These are phyloP conservation scores for Drosophila tristis DNA, from an alignment of 1,140 invertebrate genomes.

Conservation along the genomic window DNA sequence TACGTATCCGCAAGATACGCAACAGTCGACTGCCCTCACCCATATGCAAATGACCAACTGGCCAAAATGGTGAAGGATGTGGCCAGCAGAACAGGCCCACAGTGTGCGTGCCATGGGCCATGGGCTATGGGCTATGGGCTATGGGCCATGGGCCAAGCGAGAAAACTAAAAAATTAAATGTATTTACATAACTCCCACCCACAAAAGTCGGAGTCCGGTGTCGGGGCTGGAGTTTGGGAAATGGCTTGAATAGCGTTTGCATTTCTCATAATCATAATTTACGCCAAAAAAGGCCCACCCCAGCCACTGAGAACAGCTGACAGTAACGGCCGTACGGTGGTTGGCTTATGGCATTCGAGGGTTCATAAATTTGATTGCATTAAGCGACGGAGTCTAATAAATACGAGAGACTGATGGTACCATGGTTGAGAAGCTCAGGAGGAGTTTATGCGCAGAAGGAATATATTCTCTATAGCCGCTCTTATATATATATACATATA, in stretches of 20 bases:
- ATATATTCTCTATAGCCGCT: too few relatives aligned
- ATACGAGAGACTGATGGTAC: too few relatives aligned
- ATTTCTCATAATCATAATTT: conserved; percentile 82
- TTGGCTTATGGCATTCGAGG: conserved; percentile 4
- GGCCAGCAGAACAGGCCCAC: not conserved
- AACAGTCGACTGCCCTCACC: conserved; percentile 44
- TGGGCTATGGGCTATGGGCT: conserved; percentile 16
- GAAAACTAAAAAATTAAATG: conserved; percentile 67
- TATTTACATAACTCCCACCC: conserved; percentile 56
- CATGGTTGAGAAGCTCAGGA: too few relatives aligned
- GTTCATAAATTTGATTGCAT: not conserved
- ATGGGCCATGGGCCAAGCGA: conserved; percentile 28
- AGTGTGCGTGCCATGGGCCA: conserved; percentile 48
- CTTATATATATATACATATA: too few relatives aligned
- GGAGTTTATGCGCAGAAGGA: too few relatives aligned
- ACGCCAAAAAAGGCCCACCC: conserved; percentile 59
- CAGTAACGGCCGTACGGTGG: conserved; percentile 55
- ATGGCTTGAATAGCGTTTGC: conserved; percentile 74
- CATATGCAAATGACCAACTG: conserved; percentile 24
- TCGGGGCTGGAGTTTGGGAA: conserved; percentile 40
- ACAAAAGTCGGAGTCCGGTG: not conserved
- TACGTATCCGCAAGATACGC: conserved; percentile 73
- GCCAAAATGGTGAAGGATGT: conserved; percentile 18
- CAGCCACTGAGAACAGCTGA: conserved; percentile 59
- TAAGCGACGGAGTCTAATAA: too few relatives aligned